Base-by-base conservation (phyloP, 2,888 invertebrate species). In the Malthinus seriepunctatus region DNA sequence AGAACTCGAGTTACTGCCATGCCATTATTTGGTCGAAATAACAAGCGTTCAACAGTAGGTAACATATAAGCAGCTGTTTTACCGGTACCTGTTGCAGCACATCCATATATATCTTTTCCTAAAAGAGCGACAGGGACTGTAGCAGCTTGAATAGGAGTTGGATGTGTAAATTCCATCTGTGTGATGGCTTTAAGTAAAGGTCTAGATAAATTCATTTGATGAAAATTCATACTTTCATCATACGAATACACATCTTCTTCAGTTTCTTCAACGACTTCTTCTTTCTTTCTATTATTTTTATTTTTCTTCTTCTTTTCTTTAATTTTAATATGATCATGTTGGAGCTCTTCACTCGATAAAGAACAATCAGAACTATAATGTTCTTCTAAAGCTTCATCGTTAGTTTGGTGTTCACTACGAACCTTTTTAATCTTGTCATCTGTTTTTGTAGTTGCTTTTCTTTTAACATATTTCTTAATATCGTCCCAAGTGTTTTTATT, bases 1-100 rank as follows among this genome's bases (percentile, higher is more conserved):
- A 99, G 80, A 0, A 99, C 98, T 64, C 95, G 80, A 0, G 92
- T 92, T 2, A 85, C 85, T 39, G 85, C 85, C 73, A 81, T 83
- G 69, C 78, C 87, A 32, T 88, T 85, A 33, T 86, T 82, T 0
- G 96, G 91, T 67, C 92, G 88, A 77, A 93, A 97, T 8, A 98
- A 78, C 60, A 99, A 83, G 63, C 98, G 84, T 80, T 99, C 99
- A 51, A 99, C 75, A 1, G 97, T 95, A 0, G 99, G 99, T 67
- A 99, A 80, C 94, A 99, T 97, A 78, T 97, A 99, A 0, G 99
- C 98, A 0, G 96, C 97, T 0, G 99, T 99, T 84, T 99, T 99
- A 51, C 98, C 97, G 6, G 93, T 91, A 50, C 99, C 99, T 0
- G 98, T 99, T 0, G 97, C 97, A 31, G 99, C 98, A 82, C 98